Evolutionary conservation across 2,113 vertebrate species (phyloP).

Genomic region (Polypterus senegalus): DNA sequence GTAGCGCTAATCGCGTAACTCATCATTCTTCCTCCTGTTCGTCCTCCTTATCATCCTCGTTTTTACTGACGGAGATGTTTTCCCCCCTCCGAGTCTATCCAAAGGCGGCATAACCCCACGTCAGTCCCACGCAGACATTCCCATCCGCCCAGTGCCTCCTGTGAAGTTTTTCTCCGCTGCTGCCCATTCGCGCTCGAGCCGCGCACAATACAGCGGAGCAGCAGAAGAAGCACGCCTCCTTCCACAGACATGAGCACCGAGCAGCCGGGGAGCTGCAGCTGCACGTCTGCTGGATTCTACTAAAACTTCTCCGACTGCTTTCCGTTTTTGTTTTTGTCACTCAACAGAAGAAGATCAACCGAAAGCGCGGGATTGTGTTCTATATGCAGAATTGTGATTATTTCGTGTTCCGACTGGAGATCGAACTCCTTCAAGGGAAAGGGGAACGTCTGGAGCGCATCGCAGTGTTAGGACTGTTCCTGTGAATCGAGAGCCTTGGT

Average conservation of each 20-base stretch:
- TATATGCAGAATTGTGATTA: constrained; percentile 6
- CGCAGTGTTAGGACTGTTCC: constrained; percentile 9
- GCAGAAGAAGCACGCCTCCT: no score
- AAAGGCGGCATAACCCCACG: no score
- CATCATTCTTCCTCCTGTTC: no score
- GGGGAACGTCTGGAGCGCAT: neutral
- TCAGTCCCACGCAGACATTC: no score
- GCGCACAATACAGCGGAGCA: no score
- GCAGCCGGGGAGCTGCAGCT: constrained; percentile 1
- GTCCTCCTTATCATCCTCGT: no score
- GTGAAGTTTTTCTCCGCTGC: no score
- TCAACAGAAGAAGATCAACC: neutral
- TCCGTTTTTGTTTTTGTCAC: neutral
- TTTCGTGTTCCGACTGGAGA: constrained; percentile 1
- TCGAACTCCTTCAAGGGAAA: neutral
- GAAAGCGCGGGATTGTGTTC: neutral
- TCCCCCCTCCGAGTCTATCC: no score
- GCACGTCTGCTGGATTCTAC: constrained; percentile 3
- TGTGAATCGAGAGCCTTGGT: neutral
- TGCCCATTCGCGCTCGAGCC: no score
- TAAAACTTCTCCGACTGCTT: constrained; percentile 2
- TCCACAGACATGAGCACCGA: constrained; percentile 12
- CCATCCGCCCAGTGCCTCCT: no score
- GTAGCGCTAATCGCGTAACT: no score
- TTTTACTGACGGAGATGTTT: no score